phyloP scores from a whole-genome alignment of 2,113 vertebrate genomes.

The Nycticorax nycticorax region DNA sequence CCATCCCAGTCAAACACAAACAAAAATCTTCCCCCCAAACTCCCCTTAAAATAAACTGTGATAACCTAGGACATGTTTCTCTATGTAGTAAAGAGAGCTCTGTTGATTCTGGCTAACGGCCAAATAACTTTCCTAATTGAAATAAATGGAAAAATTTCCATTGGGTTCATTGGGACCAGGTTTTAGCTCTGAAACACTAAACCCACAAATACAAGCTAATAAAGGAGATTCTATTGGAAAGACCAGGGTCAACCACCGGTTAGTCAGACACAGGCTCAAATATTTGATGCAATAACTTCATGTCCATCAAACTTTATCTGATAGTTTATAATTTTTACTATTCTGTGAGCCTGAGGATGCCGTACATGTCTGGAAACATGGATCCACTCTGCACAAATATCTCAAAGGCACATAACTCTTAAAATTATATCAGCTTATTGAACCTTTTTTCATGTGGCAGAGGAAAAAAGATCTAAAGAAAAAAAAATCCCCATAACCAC shows the following conservation, averaged over 20 bases:
- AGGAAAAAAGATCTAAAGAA: neutral
- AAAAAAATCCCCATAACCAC: neutral
- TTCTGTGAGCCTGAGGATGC: neutral
- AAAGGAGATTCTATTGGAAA: neutral
- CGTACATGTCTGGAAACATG: neutral
- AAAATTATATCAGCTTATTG: neutral
- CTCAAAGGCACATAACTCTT: neutral
- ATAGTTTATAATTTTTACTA: neutral
- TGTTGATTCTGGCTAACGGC: slow-evolving; percentile 8
- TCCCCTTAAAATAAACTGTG: neutral
- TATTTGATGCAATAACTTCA: neutral
- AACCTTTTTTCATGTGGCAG: neutral
- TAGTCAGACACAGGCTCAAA: neutral
- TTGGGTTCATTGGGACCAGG: neutral
- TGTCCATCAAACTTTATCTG: neutral
- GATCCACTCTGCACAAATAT: neutral
- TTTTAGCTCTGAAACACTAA: slow-evolving; percentile 34
- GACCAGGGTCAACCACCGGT: neutral
- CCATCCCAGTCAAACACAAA: neutral
- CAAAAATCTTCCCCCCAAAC: neutral
- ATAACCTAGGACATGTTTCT: neutral
- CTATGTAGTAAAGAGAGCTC: neutral
- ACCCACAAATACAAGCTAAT: neutral
- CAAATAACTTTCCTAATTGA: slow-evolving; percentile 3
- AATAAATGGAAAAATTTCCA: neutral